Percentiles rank a stretch among this genome's conserved stretches.
These are phyloP conservation scores for Nesoenas mayeri DNA, from an alignment of 2,113 vertebrate genomes.

Conservation along the genomic window DNA sequence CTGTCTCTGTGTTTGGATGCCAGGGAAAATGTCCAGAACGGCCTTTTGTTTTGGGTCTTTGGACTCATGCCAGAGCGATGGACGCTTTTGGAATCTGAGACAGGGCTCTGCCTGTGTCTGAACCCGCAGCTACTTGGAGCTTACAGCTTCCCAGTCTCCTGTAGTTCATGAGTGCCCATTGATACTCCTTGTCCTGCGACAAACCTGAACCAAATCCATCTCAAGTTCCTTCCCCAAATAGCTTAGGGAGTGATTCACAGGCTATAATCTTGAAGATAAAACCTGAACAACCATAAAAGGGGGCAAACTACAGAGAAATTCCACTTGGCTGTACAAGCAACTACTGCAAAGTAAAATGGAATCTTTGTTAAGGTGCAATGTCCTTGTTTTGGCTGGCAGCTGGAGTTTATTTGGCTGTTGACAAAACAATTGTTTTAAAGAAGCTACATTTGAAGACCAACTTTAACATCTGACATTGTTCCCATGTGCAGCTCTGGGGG, in stretches of 20 bases:
- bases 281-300: background rate
- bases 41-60: conserved; percentile 19
- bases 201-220: background rate
- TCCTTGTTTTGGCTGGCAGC: background rate
- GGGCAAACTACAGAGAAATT: background rate
- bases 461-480: background rate
- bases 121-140: conserved; percentile 2
- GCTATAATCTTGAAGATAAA: background rate
- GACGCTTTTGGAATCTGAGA: conserved; percentile 24
- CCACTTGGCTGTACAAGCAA: background rate
- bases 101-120: background rate
- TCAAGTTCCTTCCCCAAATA: background rate
- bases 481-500: background rate
- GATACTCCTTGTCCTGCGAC: background rate
- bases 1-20: background rate
- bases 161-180: background rate
- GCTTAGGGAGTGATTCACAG: background rate
- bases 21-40: background rate
- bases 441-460: background rate
- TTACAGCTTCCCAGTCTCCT: background rate
- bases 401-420: background rate
- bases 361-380: background rate
- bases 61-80: background rate
- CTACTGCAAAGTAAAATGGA: background rate
- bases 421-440: background rate